Base-by-base conservation (phyloP, 1,140 invertebrate species). In the Leptopilina clavipes region DNA sequence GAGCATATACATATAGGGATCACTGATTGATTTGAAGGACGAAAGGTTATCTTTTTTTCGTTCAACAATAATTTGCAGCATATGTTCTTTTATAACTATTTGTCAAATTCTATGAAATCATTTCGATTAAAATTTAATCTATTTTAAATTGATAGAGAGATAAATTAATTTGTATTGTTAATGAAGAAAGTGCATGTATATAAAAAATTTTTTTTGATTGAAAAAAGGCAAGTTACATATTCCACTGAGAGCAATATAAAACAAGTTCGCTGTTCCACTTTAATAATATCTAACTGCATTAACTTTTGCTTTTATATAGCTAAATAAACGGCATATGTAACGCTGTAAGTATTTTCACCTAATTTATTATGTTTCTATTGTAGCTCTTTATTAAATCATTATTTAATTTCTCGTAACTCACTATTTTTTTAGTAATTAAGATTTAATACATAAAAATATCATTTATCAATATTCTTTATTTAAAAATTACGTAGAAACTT, bases 251-350 rank as follows among this genome's bases (percentile, higher is more conserved):
- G 19, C 5, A 65, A 65, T 65, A 31, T 31, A 12, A 31, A 25
- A 65, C 59, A 31, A 31, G 72, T 9, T 76, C 22, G 65, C 25
- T 72, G 74, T 73, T 45, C 74, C 44, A 79, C 71, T 75, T 76
- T 12, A 65, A 31, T 70, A 12, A 8, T 31, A 31, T 31, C 43
- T 70, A 74, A 70, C 73, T 65, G 72, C 48, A 52, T 75, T 70
- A 40, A 18, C 17, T 45, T 56, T 65, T 72, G 74, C 56, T 59
- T 75, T 76, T 74, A 25, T 65, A 71, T 56, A 40, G 44, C 37
- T 37, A 31, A 76, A 70, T 65, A 59, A 73, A 76, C 74, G 72
- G 54, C 74, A 70, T 56, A 14, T 25, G 22, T 22, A 22, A 18
- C 70, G 14, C 12, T 48, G 45, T 3, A 17, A 8, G 17, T 71